Conservation (phyloP, 2,888 invertebrate species). For the Tetheella fluctuosa region DNA sequence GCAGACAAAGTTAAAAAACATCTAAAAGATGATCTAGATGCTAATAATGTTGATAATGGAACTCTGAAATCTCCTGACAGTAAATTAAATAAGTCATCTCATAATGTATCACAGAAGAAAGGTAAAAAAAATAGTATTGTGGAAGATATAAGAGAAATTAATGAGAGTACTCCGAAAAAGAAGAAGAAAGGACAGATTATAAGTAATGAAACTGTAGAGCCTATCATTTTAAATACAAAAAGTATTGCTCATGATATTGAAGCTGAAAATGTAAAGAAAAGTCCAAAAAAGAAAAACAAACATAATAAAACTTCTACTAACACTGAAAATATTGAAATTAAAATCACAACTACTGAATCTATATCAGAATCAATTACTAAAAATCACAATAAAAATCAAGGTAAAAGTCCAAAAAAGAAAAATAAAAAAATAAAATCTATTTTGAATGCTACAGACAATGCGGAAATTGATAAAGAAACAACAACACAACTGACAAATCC, state of each 20-base stretch:
- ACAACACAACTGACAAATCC: slow-evolving; percentile 28
- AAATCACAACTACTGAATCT: slow-evolving; percentile 13
- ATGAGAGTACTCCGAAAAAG: slow-evolving; percentile 55
- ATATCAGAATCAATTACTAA: slow-evolving; percentile 18
- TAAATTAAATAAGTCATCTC: slow-evolving; percentile 28
- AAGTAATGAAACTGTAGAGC: slow-evolving; percentile 15
- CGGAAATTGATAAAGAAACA: slow-evolving; percentile 16
- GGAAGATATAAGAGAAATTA: slow-evolving; percentile 32
- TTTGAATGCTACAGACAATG: slow-evolving; percentile 12
- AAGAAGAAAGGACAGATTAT: slow-evolving; percentile 48
- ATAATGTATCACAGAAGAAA: slow-evolving; percentile 24
- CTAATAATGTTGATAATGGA: slow-evolving; percentile 25
- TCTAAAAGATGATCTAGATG: slow-evolving; percentile 63
- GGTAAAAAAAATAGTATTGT: slow-evolving; percentile 27
- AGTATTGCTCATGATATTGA: slow-evolving; percentile 14
- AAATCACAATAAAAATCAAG: slow-evolving; percentile 21
- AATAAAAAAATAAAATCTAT: slow-evolving; percentile 32
- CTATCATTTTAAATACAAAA: slow-evolving; percentile 18
- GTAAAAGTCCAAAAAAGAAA: slow-evolving; percentile 35
- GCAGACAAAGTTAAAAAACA: slow-evolving; percentile 76
- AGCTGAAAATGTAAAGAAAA: slow-evolving; percentile 17
- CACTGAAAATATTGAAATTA: slow-evolving; percentile 13
- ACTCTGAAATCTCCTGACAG: slow-evolving; percentile 33
- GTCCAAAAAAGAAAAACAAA: slow-evolving; percentile 33
- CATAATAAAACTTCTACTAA: slow-evolving; percentile 16